Base-by-base conservation (phyloP, 2,797 vertebrate species). In the Muraenolepis orangiensis region DNA sequence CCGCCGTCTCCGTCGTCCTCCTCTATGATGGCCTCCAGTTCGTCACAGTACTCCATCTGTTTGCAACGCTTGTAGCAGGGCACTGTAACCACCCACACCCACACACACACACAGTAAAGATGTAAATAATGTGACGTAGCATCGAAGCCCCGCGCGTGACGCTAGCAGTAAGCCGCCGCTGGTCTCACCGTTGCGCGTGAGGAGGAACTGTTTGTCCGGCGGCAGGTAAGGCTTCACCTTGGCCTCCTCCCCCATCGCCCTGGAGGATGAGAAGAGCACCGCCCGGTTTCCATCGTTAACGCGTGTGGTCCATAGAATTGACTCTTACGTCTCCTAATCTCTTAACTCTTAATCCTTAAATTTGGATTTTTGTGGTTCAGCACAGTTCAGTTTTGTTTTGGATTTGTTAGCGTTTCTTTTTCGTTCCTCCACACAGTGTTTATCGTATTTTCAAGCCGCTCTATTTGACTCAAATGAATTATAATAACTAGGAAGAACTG, bases 41-140 rank as follows among this genome's bases (percentile, higher is more conserved):
- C 98, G 42, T 99, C 97, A 0, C 95, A 99, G 84, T 99, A 99
- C 77, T 99, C 98, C 98, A 99, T 99, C 89, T 99, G 98, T 93
- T 99, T 99, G 89, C 98, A 99, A 13, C 98, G 95, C 87, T 99
- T 99, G 84, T 99, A 97, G 84, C 98, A 99, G 0, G 98, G 98
- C 71, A 99, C 98, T 99, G 75, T 0, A 26, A 26, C 31, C 23
- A 16, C 34, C 0, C 57, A 18, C 11, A 69, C 20, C 78, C n/a
- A 73, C 12, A 40, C 11, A 30, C 30, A 11, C 71, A 23, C 23
- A 32, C 46, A 66, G 23, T 66, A 66, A 66, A 66, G 28, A 13
- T 13, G 26, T 13, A 29, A 29, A 66, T 28, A 23, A 13, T 5
- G 20, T 31, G 26, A 23, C 16, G 29, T 34, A 23, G 68, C 29